Base-by-base conservation (phyloP, 2,797 vertebrate species). In the Hippocampus kuda region DNA sequence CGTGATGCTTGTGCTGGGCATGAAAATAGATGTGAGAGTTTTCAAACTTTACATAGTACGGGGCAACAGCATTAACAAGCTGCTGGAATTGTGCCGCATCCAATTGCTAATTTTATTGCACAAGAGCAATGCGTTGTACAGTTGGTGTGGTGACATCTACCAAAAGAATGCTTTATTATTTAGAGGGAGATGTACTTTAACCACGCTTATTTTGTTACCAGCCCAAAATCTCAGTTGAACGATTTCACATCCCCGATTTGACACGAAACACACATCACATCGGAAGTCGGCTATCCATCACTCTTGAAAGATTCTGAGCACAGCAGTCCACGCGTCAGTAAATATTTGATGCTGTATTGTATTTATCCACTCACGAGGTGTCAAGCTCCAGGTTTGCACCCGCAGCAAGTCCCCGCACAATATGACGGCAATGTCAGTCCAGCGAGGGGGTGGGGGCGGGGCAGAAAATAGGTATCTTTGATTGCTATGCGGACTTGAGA, bases 401-500 rank as follows among this genome's bases (percentile, higher is more conserved):
- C 71, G 65, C 73, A 54, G 65, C 51, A 68, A 49, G 65, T 72
- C 70, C 68, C 72, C 24, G 62, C 49, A 34, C 71, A 72, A 79
- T 81, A 76, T 83, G 76, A 87, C 77, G 77, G 63, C 77, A 77
- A 84, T 75, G 72, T 75, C 71, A 68, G 72, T 71, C 81, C 85
- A 73, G 74, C 74, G 78, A 66, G 59, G 79, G 68, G 48, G 69
- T 11, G 26, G 12, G 56, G n/a, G n/a, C n/a, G n/a, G 56, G 54
- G 49, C 18, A 74, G 80, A 83, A 76, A 80, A 82, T 79, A 80
- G 79, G 84, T 79, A 72, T 69, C 69, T 77, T 69, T 85, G 75
- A 87, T 86, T 83, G 84, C 77, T 81, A 82, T 80, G 73, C 76
- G 88, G 81, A 76, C 79, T 73, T 80, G 75, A 77, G 75, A 68